Evolutionary conservation across 2,113 vertebrate genomes (phyloP).

Genomic region (Nothoprocta pentlandii): DNA sequence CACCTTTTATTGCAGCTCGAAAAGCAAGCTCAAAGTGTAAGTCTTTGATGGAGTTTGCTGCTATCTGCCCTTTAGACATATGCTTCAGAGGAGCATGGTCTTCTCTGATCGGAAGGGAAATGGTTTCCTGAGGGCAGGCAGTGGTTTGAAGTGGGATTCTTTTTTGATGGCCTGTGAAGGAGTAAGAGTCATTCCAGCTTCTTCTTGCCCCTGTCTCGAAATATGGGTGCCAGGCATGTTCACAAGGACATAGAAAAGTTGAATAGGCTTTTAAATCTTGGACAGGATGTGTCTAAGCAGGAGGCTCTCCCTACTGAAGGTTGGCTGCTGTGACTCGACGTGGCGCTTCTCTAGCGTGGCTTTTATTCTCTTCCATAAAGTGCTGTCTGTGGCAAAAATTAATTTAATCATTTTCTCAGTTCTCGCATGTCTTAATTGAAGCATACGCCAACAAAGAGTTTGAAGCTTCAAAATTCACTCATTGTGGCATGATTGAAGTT

Average conservation of each 20-base stretch:
- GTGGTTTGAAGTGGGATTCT: background rate
- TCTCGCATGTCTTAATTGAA: background rate
- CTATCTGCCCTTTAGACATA: background rate
- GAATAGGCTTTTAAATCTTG: background rate
- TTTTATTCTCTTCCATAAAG: constrained; percentile 21
- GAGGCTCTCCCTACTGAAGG: constrained; percentile 10
- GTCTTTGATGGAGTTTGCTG: background rate
- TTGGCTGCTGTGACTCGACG: constrained; percentile 18
- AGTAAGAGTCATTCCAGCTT: background rate
- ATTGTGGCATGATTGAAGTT: background rate
- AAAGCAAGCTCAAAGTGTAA: too few relatives aligned
- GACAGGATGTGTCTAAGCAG: background rate
- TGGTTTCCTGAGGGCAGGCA: background rate
- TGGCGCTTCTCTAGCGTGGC: background rate
- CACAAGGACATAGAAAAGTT: background rate
- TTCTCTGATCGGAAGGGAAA: background rate
- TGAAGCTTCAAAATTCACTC: background rate
- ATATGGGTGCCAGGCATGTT: background rate
- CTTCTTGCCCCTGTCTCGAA: background rate
- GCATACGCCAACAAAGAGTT: background rate
- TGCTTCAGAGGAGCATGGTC: background rate
- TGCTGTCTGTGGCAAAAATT: background rate
- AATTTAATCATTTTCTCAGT: background rate
- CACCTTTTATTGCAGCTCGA: too few relatives aligned
- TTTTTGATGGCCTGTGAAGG: background rate